phyloP scores from a whole-genome alignment of 1,140 invertebrate genomes.

The Parasteatoda tepidariorum region DNA sequence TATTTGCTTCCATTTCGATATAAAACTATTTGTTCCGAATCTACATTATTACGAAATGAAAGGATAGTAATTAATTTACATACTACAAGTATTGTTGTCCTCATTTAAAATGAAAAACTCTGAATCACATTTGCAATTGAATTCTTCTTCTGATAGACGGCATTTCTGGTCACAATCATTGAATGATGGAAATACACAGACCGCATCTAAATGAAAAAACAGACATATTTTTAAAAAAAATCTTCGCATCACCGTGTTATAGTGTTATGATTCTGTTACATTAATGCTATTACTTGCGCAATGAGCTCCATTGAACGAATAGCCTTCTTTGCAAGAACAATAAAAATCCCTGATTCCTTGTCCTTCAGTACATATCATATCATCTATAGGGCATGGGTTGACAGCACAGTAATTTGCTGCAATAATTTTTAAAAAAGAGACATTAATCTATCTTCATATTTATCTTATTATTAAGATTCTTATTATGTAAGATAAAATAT shows the following conservation, averaged over 20 bases:
- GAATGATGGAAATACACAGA: conserved; percentile 8
- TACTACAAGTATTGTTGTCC: conserved; percentile 33
- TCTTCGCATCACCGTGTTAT: neutral
- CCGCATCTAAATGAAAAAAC: neutral
- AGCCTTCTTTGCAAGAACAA: conserved; percentile 17
- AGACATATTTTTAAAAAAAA: neutral
- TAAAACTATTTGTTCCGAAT: too few species aligned
- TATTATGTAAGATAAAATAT: too few species aligned
- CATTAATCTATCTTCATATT: too few species aligned
- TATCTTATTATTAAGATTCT: too few species aligned
- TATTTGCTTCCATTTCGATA: too few species aligned
- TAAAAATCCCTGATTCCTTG: neutral
- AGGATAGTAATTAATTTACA: neutral
- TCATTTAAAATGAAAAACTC: neutral
- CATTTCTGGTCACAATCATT: conserved; percentile 25
- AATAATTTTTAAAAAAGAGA: too few species aligned
- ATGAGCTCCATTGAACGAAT: conserved; percentile 31
- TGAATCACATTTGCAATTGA: neutral
- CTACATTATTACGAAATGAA: too few species aligned
- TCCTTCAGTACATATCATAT: conserved; percentile 20
- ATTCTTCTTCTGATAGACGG: neutral
- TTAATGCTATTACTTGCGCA: conserved; percentile 9
- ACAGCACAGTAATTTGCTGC: conserved; percentile 11
- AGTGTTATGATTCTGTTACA: neutral
- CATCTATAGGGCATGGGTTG: conserved; percentile 2